A percentile compares a stretch with the other conserved stretches of the same genome.
Evolutionary conservation across 2,113 vertebrate species (phyloP).

Genomic region (Sturnira hondurensis): DNA sequence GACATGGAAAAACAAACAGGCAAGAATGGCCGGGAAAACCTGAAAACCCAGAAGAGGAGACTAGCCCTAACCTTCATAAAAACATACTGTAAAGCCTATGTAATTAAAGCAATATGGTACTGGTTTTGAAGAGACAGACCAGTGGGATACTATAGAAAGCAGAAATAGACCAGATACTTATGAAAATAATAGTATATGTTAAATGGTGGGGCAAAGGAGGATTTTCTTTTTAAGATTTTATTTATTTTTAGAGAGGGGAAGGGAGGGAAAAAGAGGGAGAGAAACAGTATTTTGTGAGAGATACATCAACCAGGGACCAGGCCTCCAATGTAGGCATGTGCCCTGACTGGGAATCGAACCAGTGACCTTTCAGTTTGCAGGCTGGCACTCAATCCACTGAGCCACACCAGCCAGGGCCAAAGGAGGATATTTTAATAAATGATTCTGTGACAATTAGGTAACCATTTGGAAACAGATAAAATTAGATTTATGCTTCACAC

Average conservation of each 20-base stretch:
- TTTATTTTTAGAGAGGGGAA: too few relatives aligned
- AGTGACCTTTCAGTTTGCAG: too few relatives aligned
- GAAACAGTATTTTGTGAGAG: too few relatives aligned
- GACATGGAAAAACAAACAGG: background rate
- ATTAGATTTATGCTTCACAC: background rate
- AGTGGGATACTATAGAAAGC: background rate
- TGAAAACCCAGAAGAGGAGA: background rate
- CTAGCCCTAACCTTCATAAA: background rate
- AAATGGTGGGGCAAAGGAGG: background rate
- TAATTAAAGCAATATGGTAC: background rate
- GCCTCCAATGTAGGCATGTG: too few relatives aligned
- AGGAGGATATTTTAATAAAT: slow-evolving; percentile 1
- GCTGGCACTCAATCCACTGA: too few relatives aligned
- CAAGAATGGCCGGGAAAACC: background rate
- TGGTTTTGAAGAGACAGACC: background rate
- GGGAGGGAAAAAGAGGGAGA: too few relatives aligned
- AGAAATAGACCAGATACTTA: background rate
- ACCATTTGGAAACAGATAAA: slow-evolving; percentile 2
- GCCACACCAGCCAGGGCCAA: background rate
- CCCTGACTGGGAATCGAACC: too few relatives aligned
- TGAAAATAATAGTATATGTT: background rate
- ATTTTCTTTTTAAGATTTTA: too few relatives aligned
- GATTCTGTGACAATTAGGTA: background rate
- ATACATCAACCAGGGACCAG: too few relatives aligned
- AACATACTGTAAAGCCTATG: background rate